Conservation (phyloP, 2,888 invertebrate species). For the Antheraea assamensis region DNA sequence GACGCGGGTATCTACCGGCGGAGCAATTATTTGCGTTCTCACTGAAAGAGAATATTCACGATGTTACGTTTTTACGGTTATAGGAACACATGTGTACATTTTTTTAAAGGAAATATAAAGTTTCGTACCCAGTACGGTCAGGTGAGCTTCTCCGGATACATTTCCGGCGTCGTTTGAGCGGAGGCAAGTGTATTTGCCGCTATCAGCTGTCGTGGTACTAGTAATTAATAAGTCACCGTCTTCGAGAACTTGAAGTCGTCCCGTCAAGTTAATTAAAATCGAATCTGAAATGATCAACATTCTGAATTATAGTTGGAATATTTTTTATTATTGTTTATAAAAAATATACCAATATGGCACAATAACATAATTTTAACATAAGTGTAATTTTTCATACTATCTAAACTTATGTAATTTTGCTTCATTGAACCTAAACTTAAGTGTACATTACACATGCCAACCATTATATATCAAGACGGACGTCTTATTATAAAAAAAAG, state of each 20-base stretch:
- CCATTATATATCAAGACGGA: too few relatives aligned
- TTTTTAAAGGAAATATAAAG: slow-evolving; percentile 13
- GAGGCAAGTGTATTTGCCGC: slow-evolving; percentile 94
- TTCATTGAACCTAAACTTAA: too few relatives aligned
- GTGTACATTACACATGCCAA: too few relatives aligned
- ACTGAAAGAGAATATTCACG: slow-evolving; percentile 80
- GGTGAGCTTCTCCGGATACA: slow-evolving; percentile 90
- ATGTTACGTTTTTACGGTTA: slow-evolving; percentile 26
- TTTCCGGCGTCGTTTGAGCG: slow-evolving; percentile 95
- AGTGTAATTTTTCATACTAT: too few relatives aligned
- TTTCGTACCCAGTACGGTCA: slow-evolving; percentile 89
- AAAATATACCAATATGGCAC: too few relatives aligned
- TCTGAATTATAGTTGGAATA: background rate
- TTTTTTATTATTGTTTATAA: background rate
- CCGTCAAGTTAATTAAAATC: slow-evolving; percentile 79
- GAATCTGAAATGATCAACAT: slow-evolving; percentile 57
- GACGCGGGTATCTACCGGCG: slow-evolving; percentile 95
- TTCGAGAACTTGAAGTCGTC: slow-evolving; percentile 92
- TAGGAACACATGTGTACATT: slow-evolving; percentile 22
- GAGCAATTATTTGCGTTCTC: slow-evolving; percentile 95
- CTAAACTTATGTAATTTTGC: too few relatives aligned
- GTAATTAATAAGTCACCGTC: slow-evolving; percentile 94
- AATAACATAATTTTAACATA: too few relatives aligned
- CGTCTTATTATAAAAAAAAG: too few relatives aligned
- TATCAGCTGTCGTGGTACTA: slow-evolving; percentile 90